Base-by-base conservation (phyloP, 92 coral and sea anemone genomes). In the Bergia puertoricense region DNA sequence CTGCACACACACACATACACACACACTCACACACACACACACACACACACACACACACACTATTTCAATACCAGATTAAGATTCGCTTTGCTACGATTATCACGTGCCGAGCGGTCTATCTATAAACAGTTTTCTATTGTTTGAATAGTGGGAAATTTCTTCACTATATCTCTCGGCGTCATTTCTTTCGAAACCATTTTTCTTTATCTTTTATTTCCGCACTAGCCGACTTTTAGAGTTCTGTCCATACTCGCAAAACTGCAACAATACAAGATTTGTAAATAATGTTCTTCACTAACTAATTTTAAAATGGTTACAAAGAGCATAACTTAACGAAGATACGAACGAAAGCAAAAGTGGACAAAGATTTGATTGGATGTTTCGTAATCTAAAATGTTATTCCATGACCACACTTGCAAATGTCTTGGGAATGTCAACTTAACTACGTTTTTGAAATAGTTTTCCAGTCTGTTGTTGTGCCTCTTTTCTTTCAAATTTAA, bases 381-480 rank as follows among this genome's bases (percentile, higher is more conserved):
- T 82, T 82, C 76, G 86, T 48, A 82, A 65, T 67, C 87, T 15
- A 8, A 30, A 84, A 69, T 46, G 71, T 7, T 23, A 65, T 38
- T 69, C 30, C 7, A 14, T 45, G 77, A 44, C 62, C 37, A 22
- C 78, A 69, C 65, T 83, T 71, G 59, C 56, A 69, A 73, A 23
- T 45, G 22, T 69, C 48, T 67, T n/a, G 67, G 20, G 45, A 84
- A 48, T 71, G 87, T 71, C 62, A 84, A 69, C 62, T 7, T 45
- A 45, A 1, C 59, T 84, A 67, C 78, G 68, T 71, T 84, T 84
- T 71, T 69, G 66, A 71, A 84, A 84, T 71, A 84, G 16, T 73
- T 84, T 62, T 50, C 42, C 39, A 18, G 66, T 68, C 37, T 84
- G 40, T 38, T 18, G 6, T 36, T 36, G 22, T 84, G 77, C 71